These are phyloP conservation scores for Caenorhabditis brenneri DNA, from an alignment of 1,140 invertebrate genomes.

Conservation along the genomic window DNA sequence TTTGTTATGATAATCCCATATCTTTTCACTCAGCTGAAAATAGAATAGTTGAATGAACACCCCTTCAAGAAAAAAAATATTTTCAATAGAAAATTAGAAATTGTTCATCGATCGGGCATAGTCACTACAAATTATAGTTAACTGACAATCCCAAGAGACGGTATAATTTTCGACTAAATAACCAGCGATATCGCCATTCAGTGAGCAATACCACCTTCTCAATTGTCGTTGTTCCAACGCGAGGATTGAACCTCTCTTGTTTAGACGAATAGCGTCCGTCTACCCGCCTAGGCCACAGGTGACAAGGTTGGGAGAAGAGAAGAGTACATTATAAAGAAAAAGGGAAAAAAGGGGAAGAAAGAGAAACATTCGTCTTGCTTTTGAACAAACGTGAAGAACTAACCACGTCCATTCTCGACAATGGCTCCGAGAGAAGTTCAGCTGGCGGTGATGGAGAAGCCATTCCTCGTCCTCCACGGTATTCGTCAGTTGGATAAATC, in stretches of 20 bases:
- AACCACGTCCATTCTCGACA: constrained; percentile 8
- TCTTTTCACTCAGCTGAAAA: constrained; percentile 66
- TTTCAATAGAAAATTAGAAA: not conserved
- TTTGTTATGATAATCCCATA: constrained; percentile 64
- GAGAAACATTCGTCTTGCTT: too few species aligned
- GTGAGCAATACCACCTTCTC: not conserved
- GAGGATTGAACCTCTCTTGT: not conserved
- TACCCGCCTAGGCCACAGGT: not conserved
- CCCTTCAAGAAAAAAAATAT: too few species aligned
- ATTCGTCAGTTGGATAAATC: not conserved
- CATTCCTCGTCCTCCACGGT: not conserved
- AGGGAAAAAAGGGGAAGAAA: not conserved
- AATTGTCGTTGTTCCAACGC: not conserved
- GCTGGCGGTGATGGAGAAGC: not conserved
- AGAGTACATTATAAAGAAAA: not conserved
- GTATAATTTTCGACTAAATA: not conserved
- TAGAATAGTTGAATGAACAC: not conserved
- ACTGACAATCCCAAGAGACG: not conserved
- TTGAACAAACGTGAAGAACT: not conserved
- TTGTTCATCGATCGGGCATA: not conserved
- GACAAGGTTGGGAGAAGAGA: not conserved
- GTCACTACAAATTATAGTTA: not conserved
- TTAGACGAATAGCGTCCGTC: not conserved
- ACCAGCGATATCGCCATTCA: not conserved
- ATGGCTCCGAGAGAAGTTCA: not conserved